Evolutionary conservation across 2,888 invertebrate genomes (phyloP).

Genomic region (Patella pellucida): DNA sequence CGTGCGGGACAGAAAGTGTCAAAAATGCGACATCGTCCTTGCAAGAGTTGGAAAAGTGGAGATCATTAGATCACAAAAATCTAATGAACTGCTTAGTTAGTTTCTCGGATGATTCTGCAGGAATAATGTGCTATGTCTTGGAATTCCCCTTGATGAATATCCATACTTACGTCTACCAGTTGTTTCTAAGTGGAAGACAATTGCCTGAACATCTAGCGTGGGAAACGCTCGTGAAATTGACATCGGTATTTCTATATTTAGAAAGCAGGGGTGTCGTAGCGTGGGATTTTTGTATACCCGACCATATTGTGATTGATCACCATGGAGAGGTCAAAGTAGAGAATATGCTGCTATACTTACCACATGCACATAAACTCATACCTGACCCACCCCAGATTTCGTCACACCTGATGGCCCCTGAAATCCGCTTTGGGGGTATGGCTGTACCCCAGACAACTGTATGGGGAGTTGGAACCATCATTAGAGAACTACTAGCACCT

Average conservation of each 20-base stretch:
- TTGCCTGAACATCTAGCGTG: conserved; percentile 57
- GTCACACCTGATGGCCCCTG: not conserved
- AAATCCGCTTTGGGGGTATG: not conserved
- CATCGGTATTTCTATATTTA: conserved; percentile 54
- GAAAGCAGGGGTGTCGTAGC: conserved; percentile 44
- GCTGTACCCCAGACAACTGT: conserved; percentile 47
- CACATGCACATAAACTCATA: conserved; percentile 37
- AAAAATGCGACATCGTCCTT: too few species aligned
- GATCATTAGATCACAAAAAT: conserved; percentile 52
- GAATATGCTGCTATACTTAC: conserved; percentile 55
- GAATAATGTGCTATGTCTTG: conserved; percentile 56
- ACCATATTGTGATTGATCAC: conserved; percentile 49
- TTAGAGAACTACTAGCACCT: conserved; percentile 46
- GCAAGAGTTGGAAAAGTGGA: conserved; percentile 49
- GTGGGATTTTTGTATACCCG: conserved; percentile 54
- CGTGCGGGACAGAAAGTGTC: not conserved
- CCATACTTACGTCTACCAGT: conserved; percentile 53
- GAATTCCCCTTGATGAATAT: conserved; percentile 60
- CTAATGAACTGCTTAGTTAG: conserved; percentile 56
- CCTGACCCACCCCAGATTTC: not conserved
- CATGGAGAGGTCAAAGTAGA: conserved; percentile 56
- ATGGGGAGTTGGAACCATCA: conserved; percentile 54
- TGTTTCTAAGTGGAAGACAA: conserved; percentile 45
- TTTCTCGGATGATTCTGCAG: conserved; percentile 46
- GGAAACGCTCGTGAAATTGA: conserved; percentile 54